A percentile compares a stretch with the other conserved stretches of the same genome.
These are phyloP conservation scores for Rhinogobius similis DNA, from an alignment of 2,113 vertebrate genomes.

Conservation along the genomic window DNA sequence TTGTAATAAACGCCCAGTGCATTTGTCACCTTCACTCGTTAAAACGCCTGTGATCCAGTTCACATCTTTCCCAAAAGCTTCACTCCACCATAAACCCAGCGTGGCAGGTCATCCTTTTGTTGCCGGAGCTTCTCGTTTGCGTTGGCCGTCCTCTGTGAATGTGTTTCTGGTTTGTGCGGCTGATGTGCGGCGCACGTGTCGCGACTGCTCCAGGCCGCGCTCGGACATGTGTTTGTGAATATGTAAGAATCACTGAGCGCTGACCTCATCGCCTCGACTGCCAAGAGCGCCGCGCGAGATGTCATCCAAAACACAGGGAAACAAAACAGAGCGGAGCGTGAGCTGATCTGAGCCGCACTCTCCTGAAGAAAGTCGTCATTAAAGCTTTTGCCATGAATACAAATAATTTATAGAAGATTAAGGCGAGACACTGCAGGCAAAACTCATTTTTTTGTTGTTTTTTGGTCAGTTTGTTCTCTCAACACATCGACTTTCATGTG, in stretches of 20 bases:
- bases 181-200: conserved; percentile 4
- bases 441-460: too few relatives aligned
- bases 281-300: conserved; percentile 31
- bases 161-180: conserved; percentile 62
- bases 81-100: conserved; percentile 35
- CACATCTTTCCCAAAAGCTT: not conserved
- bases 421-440: not conserved
- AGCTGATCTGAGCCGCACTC: conserved; percentile 5
- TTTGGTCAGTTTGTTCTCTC: too few relatives aligned
- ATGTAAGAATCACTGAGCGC: not conserved
- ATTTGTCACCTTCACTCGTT: not conserved
- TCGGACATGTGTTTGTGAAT: conserved; percentile 29
- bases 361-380: conserved; percentile 9
- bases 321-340: conserved; percentile 31
- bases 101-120: conserved; percentile 30
- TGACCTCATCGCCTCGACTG: conserved; percentile 36
- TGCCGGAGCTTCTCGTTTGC: conserved; percentile 41
- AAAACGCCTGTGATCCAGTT: not conserved
- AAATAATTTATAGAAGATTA: not conserved
- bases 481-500: too few relatives aligned
- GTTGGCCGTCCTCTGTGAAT: conserved; percentile 51
- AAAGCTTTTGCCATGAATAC: conserved; percentile 1
- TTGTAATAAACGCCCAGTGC: too few relatives aligned
- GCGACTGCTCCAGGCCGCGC: not conserved
- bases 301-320: conserved; percentile 3